Percentiles rank a stretch among this genome's conserved stretches.
These are phyloP conservation scores for Mus caroli DNA, from an alignment of 2,797 vertebrate species.

Conservation along the genomic window DNA sequence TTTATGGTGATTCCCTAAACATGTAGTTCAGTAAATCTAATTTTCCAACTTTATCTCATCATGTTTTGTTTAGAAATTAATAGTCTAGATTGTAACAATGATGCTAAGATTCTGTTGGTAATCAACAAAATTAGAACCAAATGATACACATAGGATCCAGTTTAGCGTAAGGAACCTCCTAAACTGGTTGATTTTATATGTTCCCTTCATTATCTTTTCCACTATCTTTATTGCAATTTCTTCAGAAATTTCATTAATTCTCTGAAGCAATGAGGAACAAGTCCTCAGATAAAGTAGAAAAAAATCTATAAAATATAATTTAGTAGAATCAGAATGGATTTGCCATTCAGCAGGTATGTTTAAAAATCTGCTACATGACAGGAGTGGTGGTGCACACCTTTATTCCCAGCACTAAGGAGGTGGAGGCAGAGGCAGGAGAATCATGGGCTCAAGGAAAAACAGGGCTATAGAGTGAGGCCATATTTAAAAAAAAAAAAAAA, in stretches of 20 bases:
- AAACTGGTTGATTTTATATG: background rate
- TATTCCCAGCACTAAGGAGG: background rate
- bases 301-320: background rate
- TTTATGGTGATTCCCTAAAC: background rate
- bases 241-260: background rate
- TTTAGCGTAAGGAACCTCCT: background rate
- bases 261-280: background rate
- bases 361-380: background rate
- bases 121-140: background rate
- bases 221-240: background rate
- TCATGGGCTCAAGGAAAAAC: background rate
- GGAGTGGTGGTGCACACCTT: background rate
- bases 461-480: background rate
- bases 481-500: background rate
- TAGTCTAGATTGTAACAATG: background rate
- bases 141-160: background rate
- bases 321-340: conserved; percentile 10
- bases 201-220: background rate
- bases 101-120: background rate
- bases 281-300: background rate
- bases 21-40: background rate
- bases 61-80: conserved; percentile 10
- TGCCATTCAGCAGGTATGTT: background rate
- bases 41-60: background rate
- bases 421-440: background rate